Conservation (phyloP, 2,888 invertebrate species). For the Macaria liturata region DNA sequence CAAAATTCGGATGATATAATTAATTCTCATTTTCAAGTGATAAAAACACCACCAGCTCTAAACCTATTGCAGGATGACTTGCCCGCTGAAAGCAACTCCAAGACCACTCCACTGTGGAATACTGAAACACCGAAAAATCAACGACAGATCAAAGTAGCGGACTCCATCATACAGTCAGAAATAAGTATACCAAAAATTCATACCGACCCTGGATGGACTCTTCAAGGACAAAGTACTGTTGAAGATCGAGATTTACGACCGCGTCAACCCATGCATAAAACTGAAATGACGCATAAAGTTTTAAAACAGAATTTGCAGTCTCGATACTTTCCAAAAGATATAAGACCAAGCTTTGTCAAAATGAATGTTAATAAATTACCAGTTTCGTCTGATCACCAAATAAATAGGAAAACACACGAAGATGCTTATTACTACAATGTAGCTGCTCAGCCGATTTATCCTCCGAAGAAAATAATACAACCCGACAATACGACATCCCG, state of each 20-base stretch:
- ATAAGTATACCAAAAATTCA: too few species aligned
- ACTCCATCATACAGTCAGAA: too few species aligned
- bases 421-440: constrained; percentile 36
- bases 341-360: constrained; percentile 40
- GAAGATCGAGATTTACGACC: too few species aligned
- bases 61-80: too few species aligned
- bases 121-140: constrained; percentile 6
- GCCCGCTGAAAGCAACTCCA: not conserved
- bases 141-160: too few species aligned
- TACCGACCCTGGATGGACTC: too few species aligned
- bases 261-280: too few species aligned
- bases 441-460: constrained; percentile 23
- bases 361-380: constrained; percentile 46
- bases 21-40: constrained; percentile 9
- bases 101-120: not conserved
- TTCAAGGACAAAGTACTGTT: too few species aligned
- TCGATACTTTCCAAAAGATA: constrained; percentile 21
- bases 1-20: constrained; percentile 4
- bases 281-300: not conserved
- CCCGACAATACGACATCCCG: constrained; percentile 29
- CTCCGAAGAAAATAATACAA: constrained; percentile 30
- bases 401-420: constrained; percentile 12
- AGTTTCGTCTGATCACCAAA: constrained; percentile 39
- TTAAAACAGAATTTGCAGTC: constrained; percentile 1
- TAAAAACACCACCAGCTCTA: not conserved